phyloP scores from a whole-genome alignment of 2,888 invertebrate genomes.

The Dugesia japonica region DNA sequence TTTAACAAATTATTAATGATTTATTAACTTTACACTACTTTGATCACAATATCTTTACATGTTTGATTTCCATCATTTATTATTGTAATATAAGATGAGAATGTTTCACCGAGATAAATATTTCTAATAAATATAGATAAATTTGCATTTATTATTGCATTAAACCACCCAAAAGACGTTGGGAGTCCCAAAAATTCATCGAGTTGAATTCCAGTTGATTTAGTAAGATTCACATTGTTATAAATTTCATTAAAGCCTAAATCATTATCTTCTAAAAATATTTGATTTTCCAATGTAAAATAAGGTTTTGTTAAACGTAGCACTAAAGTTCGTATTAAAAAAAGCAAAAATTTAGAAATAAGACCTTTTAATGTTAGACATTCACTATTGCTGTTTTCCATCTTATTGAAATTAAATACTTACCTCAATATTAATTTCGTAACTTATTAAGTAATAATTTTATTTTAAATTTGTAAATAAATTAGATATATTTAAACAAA shows the following conservation, averaged over 20 bases:
- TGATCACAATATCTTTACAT: neutral
- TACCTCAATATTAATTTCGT: too few species aligned
- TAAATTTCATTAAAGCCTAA: constrained; percentile 14
- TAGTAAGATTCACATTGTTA: neutral
- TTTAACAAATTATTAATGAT: too few species aligned
- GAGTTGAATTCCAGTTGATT: neutral
- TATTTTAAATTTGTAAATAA: constrained; percentile 9
- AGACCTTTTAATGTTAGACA: neutral
- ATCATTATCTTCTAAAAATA: constrained; percentile 13
- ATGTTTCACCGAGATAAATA: neutral
- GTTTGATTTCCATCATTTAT: neutral
- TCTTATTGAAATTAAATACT: neutral
- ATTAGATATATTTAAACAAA: neutral
- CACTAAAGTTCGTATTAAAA: neutral
- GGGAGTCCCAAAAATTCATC: neutral
- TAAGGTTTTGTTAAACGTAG: neutral
- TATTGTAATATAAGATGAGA: neutral
- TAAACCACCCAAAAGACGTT: neutral
- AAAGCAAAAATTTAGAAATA: neutral
- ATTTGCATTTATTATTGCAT: neutral
- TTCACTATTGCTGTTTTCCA: neutral
- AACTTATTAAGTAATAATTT: too few species aligned
- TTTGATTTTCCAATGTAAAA: constrained; percentile 5
- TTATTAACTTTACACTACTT: too few species aligned
- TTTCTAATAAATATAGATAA: neutral